Base-by-base conservation (phyloP, 2,888 invertebrate genomes). In the Pandemis cinnamomeana region DNA sequence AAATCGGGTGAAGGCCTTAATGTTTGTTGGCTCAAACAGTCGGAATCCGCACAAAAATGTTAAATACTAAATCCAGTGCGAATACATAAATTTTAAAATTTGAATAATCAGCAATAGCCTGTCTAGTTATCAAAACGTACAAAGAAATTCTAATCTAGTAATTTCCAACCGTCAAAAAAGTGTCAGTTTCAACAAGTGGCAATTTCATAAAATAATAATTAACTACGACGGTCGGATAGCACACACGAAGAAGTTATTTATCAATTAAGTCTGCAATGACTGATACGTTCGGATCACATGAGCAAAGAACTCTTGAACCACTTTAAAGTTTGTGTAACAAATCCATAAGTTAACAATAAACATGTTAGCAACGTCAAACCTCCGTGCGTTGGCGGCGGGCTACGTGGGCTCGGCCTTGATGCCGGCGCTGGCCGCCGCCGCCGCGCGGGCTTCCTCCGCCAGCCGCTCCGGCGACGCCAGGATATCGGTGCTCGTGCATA, bases 401-500 rank as follows among this genome's bases (percentile, higher is more conserved):
- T 92, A 93, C 77, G 91, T 85, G 79, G 93, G 93, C 83, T 93
- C 94, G 70, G 88, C 78, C 82, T 94, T 93, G 82, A 93, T 89
- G 82, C 81, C 86, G 71, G 91, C 88, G 81, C 81, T 79, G 76
- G 87, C 77, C 55, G 92, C 91, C 77, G 97, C 96, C 36, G 98
- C 97, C 83, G 96, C 96, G 71, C 96, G 95, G 27, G 98, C 98
- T 95, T 99, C 99, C 75, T 98, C 98, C 10, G 98, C 97, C 83
- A 99, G 95, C 73, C 96, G 96, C 86, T 96, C 96, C 11, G 99
- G 99, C 86, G 97, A 97, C 62, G 98, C 96, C 82, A 99, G 95
- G 83, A 99, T 98, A 85, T 98, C 98, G 66, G 99, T 99, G 78
- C 97, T 97, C 81, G 98, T 99, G 89, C 98, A 98, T 82, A 99